phyloP scores from a whole-genome alignment of 2,797 vertebrate genomes.

The Danio choprae region DNA sequence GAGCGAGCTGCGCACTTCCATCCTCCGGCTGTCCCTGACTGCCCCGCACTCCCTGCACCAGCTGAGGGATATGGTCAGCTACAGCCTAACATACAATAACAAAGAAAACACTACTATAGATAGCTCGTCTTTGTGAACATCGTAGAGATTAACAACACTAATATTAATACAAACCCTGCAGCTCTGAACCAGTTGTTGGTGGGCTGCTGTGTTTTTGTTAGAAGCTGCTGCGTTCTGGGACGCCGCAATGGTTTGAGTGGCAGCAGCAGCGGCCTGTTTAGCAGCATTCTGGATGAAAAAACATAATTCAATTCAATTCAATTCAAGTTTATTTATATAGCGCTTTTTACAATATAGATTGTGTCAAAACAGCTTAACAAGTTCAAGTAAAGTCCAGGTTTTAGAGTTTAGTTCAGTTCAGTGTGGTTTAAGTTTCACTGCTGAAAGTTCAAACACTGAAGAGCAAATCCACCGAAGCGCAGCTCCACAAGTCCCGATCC shows the following conservation, averaged over 20 bases:
- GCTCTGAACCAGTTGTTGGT: slow-evolving; percentile 97
- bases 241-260: slow-evolving; percentile 96
- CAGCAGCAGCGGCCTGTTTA: slow-evolving; percentile 95
- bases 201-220: slow-evolving; percentile 93
- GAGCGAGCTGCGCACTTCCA: slow-evolving; percentile 89
- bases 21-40: slow-evolving; percentile 95
- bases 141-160: not conserved
- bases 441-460: too few relatives aligned
- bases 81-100: slow-evolving; percentile 79
- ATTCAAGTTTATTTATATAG: too few relatives aligned
- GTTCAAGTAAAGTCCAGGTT: too few relatives aligned
- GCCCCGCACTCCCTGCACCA: slow-evolving; percentile 94
- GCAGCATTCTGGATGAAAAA: slow-evolving; percentile 85
- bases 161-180: slow-evolving; percentile 83
- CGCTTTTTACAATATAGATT: too few relatives aligned
- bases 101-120: not conserved
- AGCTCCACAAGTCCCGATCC: too few relatives aligned
- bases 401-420: too few relatives aligned
- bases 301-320: too few relatives aligned
- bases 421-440: too few relatives aligned
- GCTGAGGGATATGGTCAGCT: slow-evolving; percentile 92
- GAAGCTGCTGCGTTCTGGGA: slow-evolving; percentile 95
- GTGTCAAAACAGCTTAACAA: too few relatives aligned
- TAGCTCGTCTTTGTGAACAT: not conserved
- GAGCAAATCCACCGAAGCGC: too few relatives aligned